Conservation (phyloP, 2,888 invertebrate genomes). For the Lucinisca nassula region DNA sequence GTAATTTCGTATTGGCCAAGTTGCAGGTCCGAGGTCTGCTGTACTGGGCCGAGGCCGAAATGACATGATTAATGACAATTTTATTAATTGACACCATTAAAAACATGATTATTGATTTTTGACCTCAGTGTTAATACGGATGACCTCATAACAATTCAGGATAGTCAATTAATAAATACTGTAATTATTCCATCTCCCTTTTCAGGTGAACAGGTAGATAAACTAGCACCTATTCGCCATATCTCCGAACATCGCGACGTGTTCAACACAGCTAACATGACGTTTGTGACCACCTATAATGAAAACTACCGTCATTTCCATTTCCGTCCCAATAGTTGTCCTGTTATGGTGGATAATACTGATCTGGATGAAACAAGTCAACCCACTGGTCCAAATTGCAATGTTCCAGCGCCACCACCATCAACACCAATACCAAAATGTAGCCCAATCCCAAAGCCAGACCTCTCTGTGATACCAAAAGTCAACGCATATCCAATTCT, state of each 20-base stretch:
- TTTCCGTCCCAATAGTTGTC: conserved; percentile 40
- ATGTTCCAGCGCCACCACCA: background rate
- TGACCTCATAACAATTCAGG: no score
- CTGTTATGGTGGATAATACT: background rate
- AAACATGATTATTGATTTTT: no score
- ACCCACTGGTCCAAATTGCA: background rate
- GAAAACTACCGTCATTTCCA: conserved; percentile 44
- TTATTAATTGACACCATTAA: no score
- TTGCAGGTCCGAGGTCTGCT: no score
- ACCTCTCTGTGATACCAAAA: background rate
- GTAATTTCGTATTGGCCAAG: no score
- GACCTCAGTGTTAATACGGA: no score
- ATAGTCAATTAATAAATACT: no score
- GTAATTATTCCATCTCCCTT: no score
- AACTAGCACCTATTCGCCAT: conserved; percentile 47
- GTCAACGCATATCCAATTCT: background rate
- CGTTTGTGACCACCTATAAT: conserved; percentile 61
- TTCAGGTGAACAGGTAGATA: conserved; percentile 50
- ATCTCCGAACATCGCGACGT: conserved; percentile 51
- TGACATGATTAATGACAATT: no score
- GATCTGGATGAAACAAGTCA: background rate
- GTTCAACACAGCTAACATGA: background rate
- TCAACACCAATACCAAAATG: background rate
- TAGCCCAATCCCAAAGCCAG: background rate
- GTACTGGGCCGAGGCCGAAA: no score